A percentile compares a stretch with the other conserved stretches of the same genome.
Conservation (phyloP, 2,888 invertebrate species). For the Heliconius charithonia region DNA sequence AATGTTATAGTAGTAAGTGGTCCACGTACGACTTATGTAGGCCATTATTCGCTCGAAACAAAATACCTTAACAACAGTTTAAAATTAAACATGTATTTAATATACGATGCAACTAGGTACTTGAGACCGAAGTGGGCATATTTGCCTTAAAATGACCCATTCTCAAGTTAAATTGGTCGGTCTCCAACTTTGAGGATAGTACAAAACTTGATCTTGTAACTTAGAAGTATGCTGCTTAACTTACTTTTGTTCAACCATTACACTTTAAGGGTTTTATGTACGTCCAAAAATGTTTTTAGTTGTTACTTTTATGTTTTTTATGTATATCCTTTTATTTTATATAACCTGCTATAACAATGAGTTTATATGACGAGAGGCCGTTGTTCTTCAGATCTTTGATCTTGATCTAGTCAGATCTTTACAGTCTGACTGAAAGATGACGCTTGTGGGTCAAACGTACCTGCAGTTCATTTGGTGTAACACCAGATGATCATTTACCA, state of each 20-base stretch:
- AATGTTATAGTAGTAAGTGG: too few relatives aligned
- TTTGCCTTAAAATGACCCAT: conserved; percentile 35
- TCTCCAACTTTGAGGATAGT: conserved; percentile 28
- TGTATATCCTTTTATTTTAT: background rate
- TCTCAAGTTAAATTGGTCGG: conserved; percentile 38
- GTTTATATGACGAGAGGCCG: background rate
- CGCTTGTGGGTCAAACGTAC: too few relatives aligned
- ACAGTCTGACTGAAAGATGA: too few relatives aligned
- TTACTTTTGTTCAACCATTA: conserved; percentile 4
- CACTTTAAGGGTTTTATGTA: background rate
- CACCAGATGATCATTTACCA: too few relatives aligned
- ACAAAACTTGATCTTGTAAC: conserved; percentile 22
- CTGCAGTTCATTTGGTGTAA: too few relatives aligned
- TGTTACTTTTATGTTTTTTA: background rate
- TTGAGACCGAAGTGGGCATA: conserved; percentile 26
- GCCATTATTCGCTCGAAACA: too few relatives aligned
- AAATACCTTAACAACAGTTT: background rate
- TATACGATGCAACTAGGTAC: conserved; percentile 19
- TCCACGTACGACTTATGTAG: too few relatives aligned
- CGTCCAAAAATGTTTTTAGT: background rate
- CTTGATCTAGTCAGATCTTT: too few relatives aligned
- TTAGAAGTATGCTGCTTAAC: conserved; percentile 6
- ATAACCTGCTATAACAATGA: background rate
- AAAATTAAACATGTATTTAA: conserved; percentile 5
- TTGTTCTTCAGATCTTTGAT: too few relatives aligned